Base-by-base conservation (phyloP, 2,888 invertebrate species). In the Microplitis deprimator region DNA sequence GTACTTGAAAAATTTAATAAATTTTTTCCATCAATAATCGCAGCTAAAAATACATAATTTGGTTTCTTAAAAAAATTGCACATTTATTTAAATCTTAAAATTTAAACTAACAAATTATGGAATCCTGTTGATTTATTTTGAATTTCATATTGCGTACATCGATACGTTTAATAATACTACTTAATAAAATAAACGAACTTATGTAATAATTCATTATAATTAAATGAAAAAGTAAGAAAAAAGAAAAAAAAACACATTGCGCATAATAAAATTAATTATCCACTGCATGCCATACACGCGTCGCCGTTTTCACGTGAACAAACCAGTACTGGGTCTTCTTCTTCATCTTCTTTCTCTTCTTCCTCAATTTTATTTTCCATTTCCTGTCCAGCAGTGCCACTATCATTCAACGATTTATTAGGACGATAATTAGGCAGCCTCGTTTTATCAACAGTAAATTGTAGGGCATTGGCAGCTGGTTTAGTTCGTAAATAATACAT, bases 401-500 rank as follows among this genome's bases (percentile, higher is more conserved):
- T 40, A 5, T 40, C 40, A 41, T 41, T 67, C 67, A 67, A 10
- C 39, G 13, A 38, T 20, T 38, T n/a, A 65, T 65, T 50, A 16
- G 73, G 41, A 40, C 62, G 61, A 17, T 74, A 67, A 73, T 84
- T 87, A 77, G 79, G 73, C 39, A 95, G 88, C 84, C 93, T 94
- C 0, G 92, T 91, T 89, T 98, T 98, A 90, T 99, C 98, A 0
- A 99, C 98, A 0, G 99, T 99, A 90, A 99, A 99, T 88, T 99
- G 98, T 83, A 99, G 97, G 5, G 99, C 97, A 89, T 96, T 95
- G 1, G 96, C 97, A 0, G 99, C 99, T 5, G 99, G 97, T 88
- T 98, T 98, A 0, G 98, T 98, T 71, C 98, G 93, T 81, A 99
- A 91, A 89, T 99, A 99, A 90, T 99, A 99, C 98, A 99, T 98